phyloP scores from a whole-genome alignment of 2,888 invertebrate genomes.

The Limulus polyphemus region DNA sequence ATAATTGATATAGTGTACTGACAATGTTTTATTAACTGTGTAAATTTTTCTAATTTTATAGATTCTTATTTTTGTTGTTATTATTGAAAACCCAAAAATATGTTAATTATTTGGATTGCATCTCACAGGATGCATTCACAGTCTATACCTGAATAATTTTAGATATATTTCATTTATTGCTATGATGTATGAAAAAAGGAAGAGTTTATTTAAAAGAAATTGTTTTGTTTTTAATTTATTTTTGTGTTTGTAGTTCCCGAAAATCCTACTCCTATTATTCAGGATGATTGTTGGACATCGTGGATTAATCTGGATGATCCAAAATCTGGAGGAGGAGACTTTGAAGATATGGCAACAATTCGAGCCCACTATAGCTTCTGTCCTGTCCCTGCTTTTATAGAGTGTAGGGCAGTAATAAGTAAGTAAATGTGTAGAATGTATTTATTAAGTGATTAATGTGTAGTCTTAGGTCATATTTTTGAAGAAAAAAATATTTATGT shows the following conservation, averaged over 20 bases:
- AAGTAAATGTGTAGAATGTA: conserved; percentile 2
- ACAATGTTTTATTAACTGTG: no score
- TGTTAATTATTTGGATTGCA: no score
- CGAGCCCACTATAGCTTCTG: conserved; percentile 24
- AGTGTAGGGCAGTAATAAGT: conserved; percentile 23
- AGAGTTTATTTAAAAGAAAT: not conserved
- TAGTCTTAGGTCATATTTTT: no score
- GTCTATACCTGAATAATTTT: no score
- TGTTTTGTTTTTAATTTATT: not conserved
- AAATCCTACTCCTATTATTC: conserved; percentile 18
- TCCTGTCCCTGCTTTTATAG: conserved; percentile 19
- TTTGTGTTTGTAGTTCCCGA: not conserved
- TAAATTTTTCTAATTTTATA: no score
- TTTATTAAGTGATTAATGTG: not conserved
- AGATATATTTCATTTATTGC: no score
- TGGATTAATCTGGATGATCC: conserved; percentile 32
- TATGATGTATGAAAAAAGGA: not conserved
- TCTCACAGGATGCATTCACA: no score
- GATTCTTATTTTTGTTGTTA: no score
- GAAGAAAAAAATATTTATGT: no score
- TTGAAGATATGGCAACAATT: conserved; percentile 23
- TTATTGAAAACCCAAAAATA: no score
- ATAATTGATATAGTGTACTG: no score
- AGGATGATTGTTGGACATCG: conserved; percentile 32
- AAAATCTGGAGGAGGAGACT: conserved; percentile 25